These are phyloP conservation scores for Drosophila littoralis DNA, from an alignment of 1,140 invertebrate genomes.

Conservation along the genomic window DNA sequence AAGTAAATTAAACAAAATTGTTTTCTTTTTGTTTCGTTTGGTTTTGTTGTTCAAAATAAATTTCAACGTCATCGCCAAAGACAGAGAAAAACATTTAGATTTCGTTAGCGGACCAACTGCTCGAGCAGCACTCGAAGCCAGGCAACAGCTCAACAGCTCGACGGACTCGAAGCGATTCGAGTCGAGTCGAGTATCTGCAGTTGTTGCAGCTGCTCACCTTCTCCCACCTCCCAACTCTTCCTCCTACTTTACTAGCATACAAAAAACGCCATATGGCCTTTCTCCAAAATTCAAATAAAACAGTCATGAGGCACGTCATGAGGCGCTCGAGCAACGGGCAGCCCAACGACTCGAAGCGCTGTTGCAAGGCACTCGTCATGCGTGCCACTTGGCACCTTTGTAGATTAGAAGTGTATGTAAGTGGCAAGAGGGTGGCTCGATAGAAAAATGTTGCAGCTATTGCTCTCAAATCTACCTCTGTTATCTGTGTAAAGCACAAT, in stretches of 20 bases:
- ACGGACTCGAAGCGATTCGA: not conserved
- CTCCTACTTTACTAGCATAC: slow-evolving; percentile 22
- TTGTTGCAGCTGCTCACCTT: slow-evolving; percentile 36
- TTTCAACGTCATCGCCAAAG: slow-evolving; percentile 56
- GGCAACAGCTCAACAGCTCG: slow-evolving; percentile 30
- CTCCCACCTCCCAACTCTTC: not conserved
- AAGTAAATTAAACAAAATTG: slow-evolving; percentile 67
- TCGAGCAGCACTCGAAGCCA: slow-evolving; percentile 39
- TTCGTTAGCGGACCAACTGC: slow-evolving; percentile 37
- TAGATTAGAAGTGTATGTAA: slow-evolving; percentile 36
- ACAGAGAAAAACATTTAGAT: slow-evolving; percentile 19
- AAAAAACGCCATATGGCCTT: slow-evolving; percentile 62
- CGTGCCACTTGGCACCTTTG: slow-evolving; percentile 79
- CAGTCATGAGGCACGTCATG: slow-evolving; percentile 62
- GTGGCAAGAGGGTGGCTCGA: slow-evolving; percentile 25
- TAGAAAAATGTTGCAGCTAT: too few relatives aligned
- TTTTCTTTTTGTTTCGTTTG: slow-evolving; percentile 13
- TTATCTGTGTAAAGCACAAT: too few relatives aligned
- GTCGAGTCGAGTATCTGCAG: slow-evolving; percentile 32
- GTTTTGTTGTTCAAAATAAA: slow-evolving; percentile 47
- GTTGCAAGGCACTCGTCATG: slow-evolving; percentile 69
- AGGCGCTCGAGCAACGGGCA: slow-evolving; percentile 5
- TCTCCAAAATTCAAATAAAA: slow-evolving; percentile 79
- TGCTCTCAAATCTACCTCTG: too few relatives aligned
- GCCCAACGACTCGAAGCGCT: slow-evolving; percentile 23